Evolutionary conservation across 2,888 invertebrate genomes (phyloP), one percentile per base, ranked within the genome.

Genomic region (Apamea crenata): DNA sequence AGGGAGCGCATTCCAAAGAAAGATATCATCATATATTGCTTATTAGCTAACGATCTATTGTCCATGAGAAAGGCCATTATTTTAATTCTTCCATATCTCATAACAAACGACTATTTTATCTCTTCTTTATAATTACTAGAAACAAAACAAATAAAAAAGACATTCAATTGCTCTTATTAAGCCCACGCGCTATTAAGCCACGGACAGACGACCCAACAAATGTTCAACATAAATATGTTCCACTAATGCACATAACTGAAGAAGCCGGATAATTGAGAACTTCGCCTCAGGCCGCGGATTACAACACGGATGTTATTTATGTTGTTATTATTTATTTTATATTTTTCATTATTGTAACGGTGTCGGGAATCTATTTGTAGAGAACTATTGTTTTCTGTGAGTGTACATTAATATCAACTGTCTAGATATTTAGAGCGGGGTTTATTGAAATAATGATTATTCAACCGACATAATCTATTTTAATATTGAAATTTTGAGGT

Each of bases 181-280:
- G 78, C 83, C 85, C 78, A 88, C 88, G 70, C 80, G 67, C 77
- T 78, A 86, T 89, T 84, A 86, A 78, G 76, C 40, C 77, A 12
- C 50, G 32, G 74, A 73, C 50, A 88, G 82, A 83, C 74, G 86
- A 80, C n/a, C 70, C 80, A 82, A 80, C 85, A 77, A 83, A 91
- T 84, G 82, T 81, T 71, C 56, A 81, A 83, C 86, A 89, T 89
- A 89, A 91, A 91, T 89, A 89, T 87, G 84, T 83, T 86, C 84
- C 67, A 78, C 87, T 90, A 89, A 91, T 90, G 87, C 80, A 81
- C 76, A 88, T 82, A 91, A 83, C 87, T 91, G 89, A 91, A 90
- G 91, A 89, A 91, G 91, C 90, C 74, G 74, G 80, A 87, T 86
- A 87, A 90, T 91, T 90, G 91, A 90, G 90, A 87, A 87, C 81